Conservation (phyloP, 2,888 invertebrate genomes). For the Darwinula stevensoni region DNA sequence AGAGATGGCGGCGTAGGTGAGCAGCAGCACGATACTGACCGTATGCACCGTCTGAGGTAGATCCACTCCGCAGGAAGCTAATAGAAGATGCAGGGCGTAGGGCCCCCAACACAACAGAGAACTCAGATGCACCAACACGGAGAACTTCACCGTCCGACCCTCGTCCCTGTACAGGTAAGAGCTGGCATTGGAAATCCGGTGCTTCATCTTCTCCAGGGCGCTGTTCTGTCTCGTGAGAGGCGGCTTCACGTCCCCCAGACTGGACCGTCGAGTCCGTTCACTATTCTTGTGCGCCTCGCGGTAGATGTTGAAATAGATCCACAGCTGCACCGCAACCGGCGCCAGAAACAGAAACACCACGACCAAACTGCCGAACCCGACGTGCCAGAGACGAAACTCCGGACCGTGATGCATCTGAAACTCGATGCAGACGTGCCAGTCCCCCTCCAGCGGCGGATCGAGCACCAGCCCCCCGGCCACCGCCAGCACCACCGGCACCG, state of each 20-base stretch:
- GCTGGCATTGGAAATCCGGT: slow-evolving; percentile 52
- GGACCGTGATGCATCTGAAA: too few species aligned
- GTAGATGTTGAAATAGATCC: slow-evolving; percentile 42
- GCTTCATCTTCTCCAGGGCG: slow-evolving; percentile 37
- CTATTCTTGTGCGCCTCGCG: slow-evolving; percentile 41
- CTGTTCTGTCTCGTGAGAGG: slow-evolving; percentile 4
- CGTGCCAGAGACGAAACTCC: too few species aligned
- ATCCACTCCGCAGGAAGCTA: slow-evolving; percentile 14
- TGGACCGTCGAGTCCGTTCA: slow-evolving; percentile 22
- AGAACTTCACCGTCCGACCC: slow-evolving; percentile 59
- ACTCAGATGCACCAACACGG: slow-evolving; percentile 41
- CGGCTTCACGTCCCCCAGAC: too few species aligned
- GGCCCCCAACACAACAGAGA: slow-evolving; percentile 27
- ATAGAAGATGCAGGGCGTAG: slow-evolving; percentile 17
- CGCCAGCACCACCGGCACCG: slow-evolving; percentile 13
- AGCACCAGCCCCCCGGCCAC: slow-evolving; percentile 12
- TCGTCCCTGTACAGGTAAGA: slow-evolving; percentile 60
- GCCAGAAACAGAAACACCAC: slow-evolving; percentile 12
- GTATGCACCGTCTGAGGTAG: slow-evolving; percentile 17
- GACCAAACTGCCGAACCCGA: neutral
- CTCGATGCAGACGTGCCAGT: slow-evolving; percentile 8
- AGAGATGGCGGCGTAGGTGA: slow-evolving; percentile 30
- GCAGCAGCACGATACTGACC: slow-evolving; percentile 23
- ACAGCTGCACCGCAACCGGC: slow-evolving; percentile 23
- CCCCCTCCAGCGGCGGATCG: slow-evolving; percentile 11